Conservation (phyloP, 2,113 vertebrate genomes). For the Macrotis lagotis region DNA sequence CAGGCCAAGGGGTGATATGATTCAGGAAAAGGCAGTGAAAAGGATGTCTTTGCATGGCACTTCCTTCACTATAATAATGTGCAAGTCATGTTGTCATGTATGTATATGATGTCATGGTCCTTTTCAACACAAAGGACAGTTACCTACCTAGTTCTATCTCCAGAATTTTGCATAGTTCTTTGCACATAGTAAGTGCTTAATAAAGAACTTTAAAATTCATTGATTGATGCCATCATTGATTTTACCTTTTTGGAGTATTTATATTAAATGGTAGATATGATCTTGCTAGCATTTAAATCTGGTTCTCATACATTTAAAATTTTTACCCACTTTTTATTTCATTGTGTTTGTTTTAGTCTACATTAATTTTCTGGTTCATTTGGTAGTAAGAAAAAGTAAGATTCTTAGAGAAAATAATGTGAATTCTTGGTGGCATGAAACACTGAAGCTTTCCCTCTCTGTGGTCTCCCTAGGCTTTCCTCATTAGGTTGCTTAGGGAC, state of each 20-base stretch:
- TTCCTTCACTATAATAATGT: no score
- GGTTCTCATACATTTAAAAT: conserved; percentile 14
- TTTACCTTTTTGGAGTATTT: not conserved
- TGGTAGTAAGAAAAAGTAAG: not conserved
- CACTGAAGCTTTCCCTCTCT: not conserved
- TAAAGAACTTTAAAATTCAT: not conserved
- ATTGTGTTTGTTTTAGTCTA: conserved; percentile 22
- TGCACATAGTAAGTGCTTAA: not conserved
- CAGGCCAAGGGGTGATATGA: no score
- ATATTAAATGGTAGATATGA: not conserved
- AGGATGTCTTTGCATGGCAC: no score
- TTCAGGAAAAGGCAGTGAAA: no score
- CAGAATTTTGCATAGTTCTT: not conserved
- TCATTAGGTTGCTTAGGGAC: conserved; percentile 86
- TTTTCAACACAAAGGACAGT: no score
- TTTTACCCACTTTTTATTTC: conserved; percentile 13
- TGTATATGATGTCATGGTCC: no score
- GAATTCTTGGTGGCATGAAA: not conserved
- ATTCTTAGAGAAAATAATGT: not conserved
- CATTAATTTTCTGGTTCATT: conserved; percentile 6
- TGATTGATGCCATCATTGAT: not conserved
- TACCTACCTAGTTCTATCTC: no score
- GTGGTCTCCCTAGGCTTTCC: conserved; percentile 84
- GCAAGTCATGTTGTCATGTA: no score
- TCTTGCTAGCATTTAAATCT: not conserved